Evolutionary conservation across 2,888 invertebrate species (phyloP).

Genomic region (Pachliopta kotzebuea): DNA sequence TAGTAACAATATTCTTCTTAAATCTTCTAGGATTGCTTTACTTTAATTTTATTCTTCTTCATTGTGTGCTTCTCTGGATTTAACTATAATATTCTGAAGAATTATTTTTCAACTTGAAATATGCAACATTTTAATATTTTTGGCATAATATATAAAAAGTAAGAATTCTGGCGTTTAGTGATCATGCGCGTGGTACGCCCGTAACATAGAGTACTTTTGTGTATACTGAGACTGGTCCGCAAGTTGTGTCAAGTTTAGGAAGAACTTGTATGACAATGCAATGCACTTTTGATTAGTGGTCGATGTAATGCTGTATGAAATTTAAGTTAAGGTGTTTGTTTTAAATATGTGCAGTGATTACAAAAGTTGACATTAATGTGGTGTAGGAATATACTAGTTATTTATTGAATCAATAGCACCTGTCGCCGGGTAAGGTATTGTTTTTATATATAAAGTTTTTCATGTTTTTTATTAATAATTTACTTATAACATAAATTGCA

Average conservation of each 20-base stretch:
- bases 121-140: too few species aligned
- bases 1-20: too few species aligned
- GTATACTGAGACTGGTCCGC: too few species aligned
- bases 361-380: conserved; percentile 36
- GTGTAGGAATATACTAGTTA: conserved; percentile 38
- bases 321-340: conserved; percentile 5
- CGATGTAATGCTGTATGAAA: conserved; percentile 23
- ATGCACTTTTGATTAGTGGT: conserved; percentile 40
- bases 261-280: conserved; percentile 40
- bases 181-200: conserved; percentile 39
- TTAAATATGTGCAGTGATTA: conserved; percentile 34
- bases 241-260: conserved; percentile 32
- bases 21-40: too few species aligned
- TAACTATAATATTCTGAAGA: too few species aligned
- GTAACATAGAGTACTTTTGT: too few species aligned
- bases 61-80: too few species aligned
- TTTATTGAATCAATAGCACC: conserved; percentile 44
- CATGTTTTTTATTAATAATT: background rate
- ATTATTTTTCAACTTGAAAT: too few species aligned
- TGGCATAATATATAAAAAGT: conserved; percentile 3
- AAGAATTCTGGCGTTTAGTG: conserved; percentile 22
- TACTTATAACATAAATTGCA: background rate
- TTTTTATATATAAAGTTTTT: conserved; percentile 31
- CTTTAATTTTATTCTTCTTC: too few species aligned
- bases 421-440: conserved; percentile 67